These are phyloP conservation scores for Hipposideros larvatus DNA, from an alignment of 2,797 vertebrate genomes.

Conservation along the genomic window DNA sequence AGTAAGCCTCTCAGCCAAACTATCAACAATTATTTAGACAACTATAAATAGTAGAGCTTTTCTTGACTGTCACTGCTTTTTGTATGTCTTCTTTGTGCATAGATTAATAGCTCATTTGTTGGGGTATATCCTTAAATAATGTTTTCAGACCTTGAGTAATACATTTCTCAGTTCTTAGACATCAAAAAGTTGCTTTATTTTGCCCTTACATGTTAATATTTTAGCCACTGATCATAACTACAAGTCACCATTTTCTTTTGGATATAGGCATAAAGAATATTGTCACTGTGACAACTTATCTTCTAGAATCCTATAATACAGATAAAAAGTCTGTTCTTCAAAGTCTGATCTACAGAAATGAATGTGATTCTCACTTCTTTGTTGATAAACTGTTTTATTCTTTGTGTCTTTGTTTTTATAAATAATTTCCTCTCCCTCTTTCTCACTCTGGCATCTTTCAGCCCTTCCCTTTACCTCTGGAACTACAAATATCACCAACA, in stretches of 20 bases:
- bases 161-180: neutral
- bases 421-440: conserved; percentile 17
- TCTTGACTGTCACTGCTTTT: neutral
- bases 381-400: neutral
- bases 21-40: neutral
- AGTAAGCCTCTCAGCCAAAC: neutral
- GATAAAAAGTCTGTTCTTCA: conserved; percentile 9
- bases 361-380: conserved; percentile 2
- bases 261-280: neutral
- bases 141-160: neutral
- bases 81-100: neutral
- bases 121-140: neutral
- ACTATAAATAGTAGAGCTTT: neutral
- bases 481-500: conserved; percentile 28
- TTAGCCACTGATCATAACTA: conserved; percentile 7
- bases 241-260: conserved; percentile 40
- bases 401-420: conserved; percentile 45
- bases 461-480: neutral
- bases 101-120: neutral
- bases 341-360: neutral
- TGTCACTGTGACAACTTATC: neutral
- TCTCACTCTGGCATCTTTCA: conserved; percentile 20
- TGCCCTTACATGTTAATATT: neutral
- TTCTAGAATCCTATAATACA: neutral
- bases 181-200: neutral